phyloP scores from a whole-genome alignment of 2,888 invertebrate genomes.

The Agrenia bidenticulata region DNA sequence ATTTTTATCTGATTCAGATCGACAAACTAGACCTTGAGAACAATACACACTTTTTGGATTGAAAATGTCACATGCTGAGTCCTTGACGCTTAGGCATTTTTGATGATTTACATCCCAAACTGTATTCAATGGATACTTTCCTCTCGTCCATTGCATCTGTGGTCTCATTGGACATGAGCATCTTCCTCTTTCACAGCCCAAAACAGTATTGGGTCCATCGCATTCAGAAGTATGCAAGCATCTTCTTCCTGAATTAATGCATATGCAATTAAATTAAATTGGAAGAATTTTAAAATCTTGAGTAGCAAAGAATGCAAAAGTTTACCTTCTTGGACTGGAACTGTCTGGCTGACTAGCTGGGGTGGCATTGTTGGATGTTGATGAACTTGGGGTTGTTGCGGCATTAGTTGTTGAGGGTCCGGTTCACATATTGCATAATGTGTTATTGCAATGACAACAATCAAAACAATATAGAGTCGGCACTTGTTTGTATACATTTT shows the following conservation, averaged over 20 bases:
- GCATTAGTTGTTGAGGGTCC: too few species aligned
- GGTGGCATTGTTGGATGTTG: too few species aligned
- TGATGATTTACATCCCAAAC: slow-evolving; percentile 10
- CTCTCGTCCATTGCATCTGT: slow-evolving; percentile 13
- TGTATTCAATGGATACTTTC: slow-evolving; percentile 7
- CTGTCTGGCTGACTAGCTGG: too few species aligned
- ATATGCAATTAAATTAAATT: too few species aligned
- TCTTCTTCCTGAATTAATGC: slow-evolving; percentile 16
- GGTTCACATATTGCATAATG: too few species aligned
- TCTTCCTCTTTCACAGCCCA: slow-evolving; percentile 14
- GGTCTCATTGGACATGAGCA: slow-evolving; percentile 13
- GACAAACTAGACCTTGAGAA: slow-evolving; percentile 5
- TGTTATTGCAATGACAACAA: too few species aligned
- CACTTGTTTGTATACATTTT: too few species aligned
- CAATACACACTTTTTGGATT: slow-evolving; percentile 16
- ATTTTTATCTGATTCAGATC: neutral
- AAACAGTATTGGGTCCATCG: slow-evolving; percentile 14
- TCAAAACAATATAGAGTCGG: too few species aligned
- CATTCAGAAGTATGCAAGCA: slow-evolving; percentile 17
- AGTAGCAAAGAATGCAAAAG: too few species aligned
- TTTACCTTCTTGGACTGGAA: neutral
- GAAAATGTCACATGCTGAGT: slow-evolving; percentile 19
- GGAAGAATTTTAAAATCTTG: too few species aligned
- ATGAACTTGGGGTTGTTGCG: too few species aligned
- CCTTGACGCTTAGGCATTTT: slow-evolving; percentile 15